Conservation (phyloP, 2,888 invertebrate genomes). For the Lottia scabra region DNA sequence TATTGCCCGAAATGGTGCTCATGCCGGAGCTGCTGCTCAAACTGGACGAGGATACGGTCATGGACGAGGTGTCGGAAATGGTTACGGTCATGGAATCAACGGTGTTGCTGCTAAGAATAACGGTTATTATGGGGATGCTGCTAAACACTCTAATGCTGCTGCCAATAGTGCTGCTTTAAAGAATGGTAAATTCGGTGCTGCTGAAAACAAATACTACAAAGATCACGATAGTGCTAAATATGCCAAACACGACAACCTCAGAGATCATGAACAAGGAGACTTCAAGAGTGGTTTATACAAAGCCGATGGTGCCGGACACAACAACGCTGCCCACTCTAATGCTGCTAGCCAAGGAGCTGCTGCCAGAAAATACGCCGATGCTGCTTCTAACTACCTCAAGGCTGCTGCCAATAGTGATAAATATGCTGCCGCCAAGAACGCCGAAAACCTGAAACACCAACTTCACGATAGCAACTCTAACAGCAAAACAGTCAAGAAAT, state of each 20-base stretch:
- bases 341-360: neutral
- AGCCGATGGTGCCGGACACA: neutral
- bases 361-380: neutral
- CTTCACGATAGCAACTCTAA: neutral
- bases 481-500: constrained; percentile 4
- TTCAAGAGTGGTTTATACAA: neutral
- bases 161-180: neutral
- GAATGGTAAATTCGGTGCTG: neutral
- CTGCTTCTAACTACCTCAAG: neutral
- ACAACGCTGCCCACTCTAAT: neutral
- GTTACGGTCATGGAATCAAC: neutral
- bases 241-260: constrained; percentile 1
- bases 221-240: constrained; percentile 2
- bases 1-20: constrained; percentile 21
- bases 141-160: neutral
- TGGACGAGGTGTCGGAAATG: neutral
- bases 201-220: neutral
- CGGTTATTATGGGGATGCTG: neutral
- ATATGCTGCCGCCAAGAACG: neutral
- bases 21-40: constrained; percentile 13
- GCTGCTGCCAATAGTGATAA: neutral
- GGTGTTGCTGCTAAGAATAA: neutral
- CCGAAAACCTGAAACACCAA: neutral
- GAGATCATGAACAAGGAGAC: neutral
- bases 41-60: neutral